Evolutionary conservation across 2,888 invertebrate genomes (phyloP), one percentile per base, ranked within the genome.

Genomic region (Andrena trimmerana): DNA sequence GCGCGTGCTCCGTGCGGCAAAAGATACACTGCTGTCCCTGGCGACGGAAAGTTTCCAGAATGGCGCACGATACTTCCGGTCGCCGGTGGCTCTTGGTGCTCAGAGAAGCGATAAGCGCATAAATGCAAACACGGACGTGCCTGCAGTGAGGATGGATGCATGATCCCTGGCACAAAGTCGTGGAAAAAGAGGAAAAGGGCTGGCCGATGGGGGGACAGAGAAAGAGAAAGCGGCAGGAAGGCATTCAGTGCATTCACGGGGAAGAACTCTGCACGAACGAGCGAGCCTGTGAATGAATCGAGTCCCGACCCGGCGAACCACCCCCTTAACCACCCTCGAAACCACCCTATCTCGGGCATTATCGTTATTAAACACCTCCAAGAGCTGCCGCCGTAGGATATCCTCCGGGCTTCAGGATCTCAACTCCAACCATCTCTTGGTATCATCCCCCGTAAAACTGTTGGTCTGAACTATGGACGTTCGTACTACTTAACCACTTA

Each of bases 301-400:
- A 92, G 93, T 91, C 91, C 90, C 91, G 90, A 91, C 91, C 90
- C 90, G 89, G 69, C 82, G 84, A 83, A 78, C 70, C 78, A 68
- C 73, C 82, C 83, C 68, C 81, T 71, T 59, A 76, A 67, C 81
- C 83, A 81, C 90, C 91, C 93, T 90, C 78, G 83, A 65, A 84
- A 83, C 84, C 84, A 78, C 91, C 91, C 93, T 91, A 92, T 92
- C 92, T 91, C 90, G 90, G 90, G 92, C 93, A 93, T 93, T 93
- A 93, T 93, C 93, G 93, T 93, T 93, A 93, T 93, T 93, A 93
- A 93, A 93, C 93, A 93, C 93, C 92, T 93, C 91, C 87, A 83
- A 85, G 80, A 78, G 79, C 76, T 76, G 85, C 85, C 78, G 75
- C 66, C 82, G 70, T 81, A 85, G 80, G 78, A 85, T 78, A 85